phyloP scores from a whole-genome alignment of 2,113 vertebrate genomes.

The Albula goreensis region DNA sequence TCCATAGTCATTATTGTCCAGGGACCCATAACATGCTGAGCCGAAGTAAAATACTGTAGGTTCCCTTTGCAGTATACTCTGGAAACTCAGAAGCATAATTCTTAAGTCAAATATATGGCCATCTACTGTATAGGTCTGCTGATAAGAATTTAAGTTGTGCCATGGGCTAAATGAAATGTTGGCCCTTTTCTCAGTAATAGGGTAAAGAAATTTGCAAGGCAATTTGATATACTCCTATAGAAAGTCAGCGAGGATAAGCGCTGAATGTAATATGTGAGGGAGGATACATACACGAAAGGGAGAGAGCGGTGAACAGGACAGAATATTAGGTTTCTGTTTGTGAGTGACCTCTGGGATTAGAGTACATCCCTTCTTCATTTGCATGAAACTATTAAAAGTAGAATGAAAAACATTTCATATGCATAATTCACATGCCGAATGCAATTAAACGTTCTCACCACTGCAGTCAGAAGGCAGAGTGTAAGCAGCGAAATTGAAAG shows the following conservation, averaged over 20 bases:
- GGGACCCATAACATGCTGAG: neutral
- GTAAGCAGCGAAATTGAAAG: neutral
- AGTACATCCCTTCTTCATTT: neutral
- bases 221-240: neutral
- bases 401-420: neutral
- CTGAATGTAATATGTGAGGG: neutral
- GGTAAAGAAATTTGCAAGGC: neutral
- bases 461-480: neutral
- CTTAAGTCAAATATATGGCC: neutral
- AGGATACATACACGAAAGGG: neutral
- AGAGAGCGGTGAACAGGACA: neutral
- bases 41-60: neutral
- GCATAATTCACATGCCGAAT: conserved; percentile 1
- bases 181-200: neutral
- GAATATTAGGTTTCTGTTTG: neutral
- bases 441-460: neutral
- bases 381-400: conserved; percentile 6
- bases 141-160: neutral
- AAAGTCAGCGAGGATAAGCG: neutral
- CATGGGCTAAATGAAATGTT: neutral
- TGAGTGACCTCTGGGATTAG: neutral
- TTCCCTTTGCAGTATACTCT: neutral
- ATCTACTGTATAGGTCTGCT: neutral
- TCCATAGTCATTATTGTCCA: neutral
- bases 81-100: neutral